A percentile compares a stretch with the other conserved stretches of the same genome.
phyloP scores from a whole-genome alignment of 2,888 invertebrate genomes.

The Cephus rjabovi region DNA sequence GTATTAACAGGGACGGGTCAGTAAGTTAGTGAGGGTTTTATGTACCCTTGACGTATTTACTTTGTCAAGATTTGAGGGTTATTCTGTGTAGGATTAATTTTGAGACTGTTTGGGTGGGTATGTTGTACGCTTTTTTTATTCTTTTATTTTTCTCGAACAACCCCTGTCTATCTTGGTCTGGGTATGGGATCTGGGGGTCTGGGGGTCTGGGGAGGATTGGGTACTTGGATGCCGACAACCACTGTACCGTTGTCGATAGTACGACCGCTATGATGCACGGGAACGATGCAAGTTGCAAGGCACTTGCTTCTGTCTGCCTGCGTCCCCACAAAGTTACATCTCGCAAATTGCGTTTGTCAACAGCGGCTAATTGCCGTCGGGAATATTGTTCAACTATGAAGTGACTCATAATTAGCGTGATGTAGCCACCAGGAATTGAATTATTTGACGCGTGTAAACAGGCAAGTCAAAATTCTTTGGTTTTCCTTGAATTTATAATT shows the following conservation, averaged over 20 bases:
- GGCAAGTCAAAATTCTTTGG: background rate
- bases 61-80: background rate
- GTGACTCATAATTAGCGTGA: conserved; percentile 58
- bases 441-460: conserved; percentile 46
- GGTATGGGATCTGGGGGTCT: too few relatives aligned
- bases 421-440: conserved; percentile 50
- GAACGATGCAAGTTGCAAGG: background rate
- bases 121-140: background rate
- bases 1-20: background rate
- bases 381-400: conserved; percentile 60
- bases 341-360: conserved; percentile 64
- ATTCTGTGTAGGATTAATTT: background rate
- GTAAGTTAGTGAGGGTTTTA: background rate
- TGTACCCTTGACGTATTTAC: background rate
- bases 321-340: conserved; percentile 55
- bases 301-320: conserved; percentile 13
- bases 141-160: background rate
- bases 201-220: background rate
- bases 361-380: conserved; percentile 61
- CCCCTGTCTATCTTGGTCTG: background rate
- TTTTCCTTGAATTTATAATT: background rate
- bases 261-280: background rate
- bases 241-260: background rate
- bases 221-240: background rate
- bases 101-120: background rate